A percentile compares a stretch with the other conserved stretches of the same genome.
Conservation (phyloP, 2,888 invertebrate genomes). For the Folsomia candida region DNA sequence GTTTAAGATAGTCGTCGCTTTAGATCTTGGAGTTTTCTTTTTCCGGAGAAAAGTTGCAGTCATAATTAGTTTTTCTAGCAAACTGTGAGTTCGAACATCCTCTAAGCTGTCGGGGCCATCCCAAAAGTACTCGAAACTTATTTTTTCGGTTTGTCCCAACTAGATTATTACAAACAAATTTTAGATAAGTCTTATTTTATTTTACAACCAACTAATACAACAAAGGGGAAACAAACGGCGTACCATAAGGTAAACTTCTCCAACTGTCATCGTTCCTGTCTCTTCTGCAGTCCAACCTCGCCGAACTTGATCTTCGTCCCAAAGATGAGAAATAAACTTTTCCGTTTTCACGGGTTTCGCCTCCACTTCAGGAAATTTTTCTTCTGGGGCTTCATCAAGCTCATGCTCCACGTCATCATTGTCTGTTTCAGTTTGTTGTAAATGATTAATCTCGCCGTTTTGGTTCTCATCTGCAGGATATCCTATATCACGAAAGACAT, state of each 20-base stretch:
- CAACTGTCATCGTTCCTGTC: conserved; percentile 77
- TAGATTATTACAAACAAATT: conserved; percentile 23
- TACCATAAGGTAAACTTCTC: conserved; percentile 86
- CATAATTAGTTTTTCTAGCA: conserved; percentile 38
- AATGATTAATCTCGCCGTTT: background rate
- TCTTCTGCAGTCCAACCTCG: conserved; percentile 77
- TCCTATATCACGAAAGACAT: too few relatives aligned
- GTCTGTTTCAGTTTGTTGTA: conserved; percentile 18
- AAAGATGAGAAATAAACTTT: conserved; percentile 37
- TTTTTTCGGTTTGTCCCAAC: conserved; percentile 54
- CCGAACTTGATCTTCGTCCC: conserved; percentile 54
- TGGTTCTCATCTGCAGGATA: conserved; percentile 16
- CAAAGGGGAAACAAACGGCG: too few relatives aligned
- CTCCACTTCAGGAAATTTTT: conserved; percentile 17
- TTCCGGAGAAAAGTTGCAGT: conserved; percentile 44
- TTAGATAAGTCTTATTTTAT: conserved; percentile 10
- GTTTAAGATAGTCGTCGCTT: conserved; percentile 14
- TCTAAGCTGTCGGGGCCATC: conserved; percentile 44
- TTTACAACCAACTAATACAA: too few relatives aligned
- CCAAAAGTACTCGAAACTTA: conserved; percentile 57
- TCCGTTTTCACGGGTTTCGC: conserved; percentile 31
- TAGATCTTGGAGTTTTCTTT: conserved; percentile 37
- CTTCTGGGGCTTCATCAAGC: background rate
- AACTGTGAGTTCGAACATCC: conserved; percentile 25
- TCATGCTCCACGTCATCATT: conserved; percentile 12